Conservation (phyloP, 1,140 invertebrate genomes). For the Listronotus oregonensis region DNA sequence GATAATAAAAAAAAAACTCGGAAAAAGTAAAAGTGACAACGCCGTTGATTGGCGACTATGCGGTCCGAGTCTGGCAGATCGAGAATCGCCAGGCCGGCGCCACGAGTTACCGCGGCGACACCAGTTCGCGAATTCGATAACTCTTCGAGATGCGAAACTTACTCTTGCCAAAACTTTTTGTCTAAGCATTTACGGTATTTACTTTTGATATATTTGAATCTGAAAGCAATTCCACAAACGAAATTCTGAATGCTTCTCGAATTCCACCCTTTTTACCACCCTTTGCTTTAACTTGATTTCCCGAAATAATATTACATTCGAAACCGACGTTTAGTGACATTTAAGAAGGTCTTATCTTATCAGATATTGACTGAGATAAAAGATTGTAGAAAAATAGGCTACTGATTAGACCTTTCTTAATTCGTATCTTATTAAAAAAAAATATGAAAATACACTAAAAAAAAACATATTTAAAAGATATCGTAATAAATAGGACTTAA, state of each 20-base stretch:
- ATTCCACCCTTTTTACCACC: too few relatives aligned
- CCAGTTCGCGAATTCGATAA: constrained; percentile 21
- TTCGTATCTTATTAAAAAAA: too few relatives aligned
- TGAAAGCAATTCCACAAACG: constrained; percentile 16
- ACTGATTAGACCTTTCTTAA: too few relatives aligned
- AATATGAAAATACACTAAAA: too few relatives aligned
- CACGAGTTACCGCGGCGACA: constrained; percentile 15
- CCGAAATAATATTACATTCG: too few relatives aligned
- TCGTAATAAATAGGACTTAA: too few relatives aligned
- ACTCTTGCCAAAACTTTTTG: constrained; percentile 35
- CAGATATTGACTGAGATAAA: too few relatives aligned
- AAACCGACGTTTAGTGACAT: too few relatives aligned
- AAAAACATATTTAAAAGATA: too few relatives aligned
- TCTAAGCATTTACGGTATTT: constrained; percentile 34
- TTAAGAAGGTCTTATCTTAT: too few relatives aligned
- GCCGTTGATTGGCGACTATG: constrained; percentile 15
- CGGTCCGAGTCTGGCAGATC: constrained; percentile 34
- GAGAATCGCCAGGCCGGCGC: constrained; percentile 29
- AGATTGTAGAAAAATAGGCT: too few relatives aligned
- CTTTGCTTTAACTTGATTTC: too few relatives aligned
- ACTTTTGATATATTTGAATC: constrained; percentile 30
- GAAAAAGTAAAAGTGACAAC: constrained; percentile 14
- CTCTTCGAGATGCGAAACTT: constrained; percentile 29
- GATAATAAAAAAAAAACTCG: neutral
- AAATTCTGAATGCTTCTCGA: neutral